phyloP scores from a whole-genome alignment of 1,140 invertebrate genomes.

The Cydia splendana region DNA sequence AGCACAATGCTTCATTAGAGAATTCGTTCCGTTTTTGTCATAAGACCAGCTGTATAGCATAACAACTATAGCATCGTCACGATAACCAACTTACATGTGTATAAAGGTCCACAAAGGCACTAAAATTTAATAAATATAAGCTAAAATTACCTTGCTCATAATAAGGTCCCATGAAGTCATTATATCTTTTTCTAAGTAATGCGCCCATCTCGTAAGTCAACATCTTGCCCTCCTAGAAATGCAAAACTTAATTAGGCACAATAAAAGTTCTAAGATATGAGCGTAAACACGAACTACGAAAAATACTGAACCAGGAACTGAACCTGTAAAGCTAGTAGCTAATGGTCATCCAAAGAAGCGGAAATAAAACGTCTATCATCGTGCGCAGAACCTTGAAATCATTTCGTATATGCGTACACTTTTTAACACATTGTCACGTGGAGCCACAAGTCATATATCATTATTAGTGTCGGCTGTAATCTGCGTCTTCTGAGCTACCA shows the following conservation, averaged over 20 bases:
- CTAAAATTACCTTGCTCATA: slow-evolving; percentile 75
- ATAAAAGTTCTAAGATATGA: not conserved
- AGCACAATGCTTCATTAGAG: not conserved
- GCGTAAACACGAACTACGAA: not conserved
- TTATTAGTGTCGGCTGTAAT: slow-evolving; percentile 67
- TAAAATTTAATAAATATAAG: slow-evolving; percentile 5
- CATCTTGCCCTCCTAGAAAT: slow-evolving; percentile 80
- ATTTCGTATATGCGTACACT: slow-evolving; percentile 11
- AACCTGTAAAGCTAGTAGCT: not conserved
- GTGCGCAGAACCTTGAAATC: slow-evolving; percentile 3
- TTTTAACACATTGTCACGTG: slow-evolving; percentile 45
- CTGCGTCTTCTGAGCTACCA: slow-evolving; percentile 57
- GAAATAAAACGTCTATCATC: slow-evolving; percentile 5
- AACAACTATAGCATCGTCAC: not conserved
- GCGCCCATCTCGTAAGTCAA: slow-evolving; percentile 81
- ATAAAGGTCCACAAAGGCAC: not conserved
- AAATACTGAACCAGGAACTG: slow-evolving; percentile 1
- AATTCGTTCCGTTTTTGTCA: not conserved
- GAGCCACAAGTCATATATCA: slow-evolving; percentile 66
- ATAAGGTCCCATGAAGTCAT: slow-evolving; percentile 78
- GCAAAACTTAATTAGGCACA: not conserved
- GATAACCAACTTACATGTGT: no score
- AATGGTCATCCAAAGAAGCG: not conserved
- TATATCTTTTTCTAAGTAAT: slow-evolving; percentile 81
- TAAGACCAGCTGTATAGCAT: slow-evolving; percentile 27